These are phyloP conservation scores for Zaprionus kolodkinae DNA, from an alignment of 1,140 invertebrate species.

Conservation along the genomic window DNA sequence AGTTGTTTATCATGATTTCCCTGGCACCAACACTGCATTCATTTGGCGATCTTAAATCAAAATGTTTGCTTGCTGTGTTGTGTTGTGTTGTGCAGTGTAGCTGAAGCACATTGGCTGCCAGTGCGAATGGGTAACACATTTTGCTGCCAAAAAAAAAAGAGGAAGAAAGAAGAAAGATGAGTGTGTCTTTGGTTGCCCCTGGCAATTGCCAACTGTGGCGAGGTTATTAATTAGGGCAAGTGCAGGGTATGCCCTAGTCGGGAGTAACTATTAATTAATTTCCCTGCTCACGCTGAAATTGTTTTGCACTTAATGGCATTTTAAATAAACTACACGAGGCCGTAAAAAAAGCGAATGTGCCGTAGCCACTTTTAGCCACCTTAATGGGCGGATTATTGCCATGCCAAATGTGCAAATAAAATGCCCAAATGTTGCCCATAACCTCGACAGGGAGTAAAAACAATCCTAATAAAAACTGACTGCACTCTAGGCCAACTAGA, in stretches of 20 bases:
- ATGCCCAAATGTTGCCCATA: conserved; percentile 56
- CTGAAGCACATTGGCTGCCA: conserved; percentile 2
- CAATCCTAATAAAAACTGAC: conserved; percentile 40
- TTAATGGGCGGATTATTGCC: conserved; percentile 70
- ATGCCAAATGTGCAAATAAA: conserved; percentile 69
- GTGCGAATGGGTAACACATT: not conserved
- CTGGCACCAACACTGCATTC: conserved; percentile 58
- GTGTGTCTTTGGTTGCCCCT: not conserved
- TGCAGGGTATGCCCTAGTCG: too few species aligned
- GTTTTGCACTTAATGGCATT: conserved; percentile 75
- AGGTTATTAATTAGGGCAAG: not conserved
- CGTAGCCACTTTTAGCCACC: conserved; percentile 66
- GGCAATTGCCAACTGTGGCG: not conserved
- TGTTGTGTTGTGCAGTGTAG: not conserved
- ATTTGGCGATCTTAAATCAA: conserved; percentile 76
- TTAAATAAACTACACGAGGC: conserved; percentile 76
- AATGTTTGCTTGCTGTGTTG: conserved; percentile 46
- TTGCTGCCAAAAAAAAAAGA: not conserved
- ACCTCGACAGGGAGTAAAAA: conserved; percentile 8
- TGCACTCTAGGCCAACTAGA: conserved; percentile 20
- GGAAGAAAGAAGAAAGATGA: not conserved
- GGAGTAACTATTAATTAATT: too few species aligned
- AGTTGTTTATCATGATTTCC: conserved; percentile 69
- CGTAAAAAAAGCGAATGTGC: conserved; percentile 55
- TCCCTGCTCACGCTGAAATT: conserved; percentile 53